phyloP scores from a whole-genome alignment of 1,140 invertebrate genomes.

The Lysiphlebus fabarum region DNA sequence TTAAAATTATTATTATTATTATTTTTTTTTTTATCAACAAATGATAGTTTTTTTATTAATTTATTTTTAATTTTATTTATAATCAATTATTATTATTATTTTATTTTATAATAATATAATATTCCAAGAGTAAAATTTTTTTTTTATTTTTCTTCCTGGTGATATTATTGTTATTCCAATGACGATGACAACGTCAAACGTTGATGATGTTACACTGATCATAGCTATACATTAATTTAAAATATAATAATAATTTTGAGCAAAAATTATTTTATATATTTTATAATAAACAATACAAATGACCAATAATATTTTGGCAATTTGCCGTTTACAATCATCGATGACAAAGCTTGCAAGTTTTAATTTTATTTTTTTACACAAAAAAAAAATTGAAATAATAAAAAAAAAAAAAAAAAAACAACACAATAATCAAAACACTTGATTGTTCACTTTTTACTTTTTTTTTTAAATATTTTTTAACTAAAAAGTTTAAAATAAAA shows the following conservation, averaged over 20 bases:
- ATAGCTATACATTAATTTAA: too few species aligned
- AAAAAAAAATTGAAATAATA: too few species aligned
- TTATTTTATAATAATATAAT: too few species aligned
- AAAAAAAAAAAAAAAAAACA: too few species aligned
- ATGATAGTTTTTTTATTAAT: not conserved
- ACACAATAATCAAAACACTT: too few species aligned
- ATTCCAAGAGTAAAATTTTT: not conserved
- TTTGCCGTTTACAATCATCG: constrained; percentile 42
- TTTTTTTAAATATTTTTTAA: too few species aligned
- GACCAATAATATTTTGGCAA: constrained; percentile 40
- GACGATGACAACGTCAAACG: constrained; percentile 12
- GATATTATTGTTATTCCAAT: constrained; percentile 5
- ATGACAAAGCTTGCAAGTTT: constrained; percentile 22
- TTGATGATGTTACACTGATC: constrained; percentile 1
- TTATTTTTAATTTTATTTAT: not conserved
- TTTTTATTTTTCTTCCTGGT: too few species aligned
- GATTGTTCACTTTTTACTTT: too few species aligned
- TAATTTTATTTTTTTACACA: not conserved
- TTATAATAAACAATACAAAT: constrained; percentile 26
- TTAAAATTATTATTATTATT: not conserved
- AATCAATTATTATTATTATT: not conserved
- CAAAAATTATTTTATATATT: constrained; percentile 6
- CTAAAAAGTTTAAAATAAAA: too few species aligned
- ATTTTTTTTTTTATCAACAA: not conserved
- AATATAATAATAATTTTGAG: constrained; percentile 4